Evolutionary conservation across 1,140 invertebrate species (phyloP).

Genomic region (Hylaeus volcanicus): DNA sequence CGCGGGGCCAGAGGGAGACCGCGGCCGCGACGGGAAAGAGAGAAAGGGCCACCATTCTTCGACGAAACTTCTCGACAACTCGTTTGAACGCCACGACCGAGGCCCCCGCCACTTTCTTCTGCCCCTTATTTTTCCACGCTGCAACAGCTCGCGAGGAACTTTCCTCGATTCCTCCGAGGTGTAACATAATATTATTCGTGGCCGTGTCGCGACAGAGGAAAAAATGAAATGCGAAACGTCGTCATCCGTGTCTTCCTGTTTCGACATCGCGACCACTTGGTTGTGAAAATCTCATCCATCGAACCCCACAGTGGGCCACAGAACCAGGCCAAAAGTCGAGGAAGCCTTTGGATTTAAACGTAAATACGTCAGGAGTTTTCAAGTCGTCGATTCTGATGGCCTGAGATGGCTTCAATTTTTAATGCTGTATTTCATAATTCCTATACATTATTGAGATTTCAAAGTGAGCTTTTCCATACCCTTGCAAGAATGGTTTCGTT

Average conservation of each 20-base stretch:
- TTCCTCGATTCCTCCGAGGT: conserved; percentile 53
- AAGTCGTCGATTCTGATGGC: too few species aligned
- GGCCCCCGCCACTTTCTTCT: conserved; percentile 41
- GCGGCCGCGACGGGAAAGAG: conserved; percentile 15
- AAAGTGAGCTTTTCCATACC: too few species aligned
- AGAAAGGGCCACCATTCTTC: conserved; percentile 65
- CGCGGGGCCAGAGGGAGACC: not conserved
- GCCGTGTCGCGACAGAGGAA: conserved; percentile 27
- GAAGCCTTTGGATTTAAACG: too few species aligned
- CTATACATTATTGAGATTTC: too few species aligned
- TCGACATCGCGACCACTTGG: too few species aligned
- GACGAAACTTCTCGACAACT: conserved; percentile 64
- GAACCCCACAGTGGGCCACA: too few species aligned
- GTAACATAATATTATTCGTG: conserved; percentile 63
- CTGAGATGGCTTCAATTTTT: too few species aligned
- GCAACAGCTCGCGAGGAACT: conserved; percentile 49
- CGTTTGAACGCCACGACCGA: conserved; percentile 63
- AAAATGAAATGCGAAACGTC: conserved; percentile 40
- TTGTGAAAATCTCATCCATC: too few species aligned
- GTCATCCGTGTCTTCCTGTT: conserved; percentile 14
- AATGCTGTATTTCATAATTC: too few species aligned
- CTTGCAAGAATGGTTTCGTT: too few species aligned
- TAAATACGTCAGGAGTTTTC: too few species aligned
- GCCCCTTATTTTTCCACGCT: conserved; percentile 49
- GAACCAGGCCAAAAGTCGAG: too few species aligned